phyloP scores from a whole-genome alignment of 2,113 vertebrate species.

The Benthochromis sp. region DNA sequence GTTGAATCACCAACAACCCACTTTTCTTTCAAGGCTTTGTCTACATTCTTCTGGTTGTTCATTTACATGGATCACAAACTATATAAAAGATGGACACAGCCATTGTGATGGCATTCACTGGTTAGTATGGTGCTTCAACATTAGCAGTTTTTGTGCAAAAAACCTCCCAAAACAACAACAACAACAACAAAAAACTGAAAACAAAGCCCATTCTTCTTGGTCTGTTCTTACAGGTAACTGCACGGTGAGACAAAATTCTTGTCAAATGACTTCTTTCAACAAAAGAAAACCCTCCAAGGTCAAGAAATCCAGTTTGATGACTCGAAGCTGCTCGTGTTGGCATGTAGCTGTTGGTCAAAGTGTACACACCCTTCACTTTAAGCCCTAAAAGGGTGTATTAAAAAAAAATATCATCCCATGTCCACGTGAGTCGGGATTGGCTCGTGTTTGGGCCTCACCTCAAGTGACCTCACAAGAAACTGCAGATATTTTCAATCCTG shows the following conservation, averaged over 20 bases:
- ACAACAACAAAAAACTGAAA: background rate
- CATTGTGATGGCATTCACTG: background rate
- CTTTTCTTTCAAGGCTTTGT: background rate
- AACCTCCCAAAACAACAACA: accelerated
- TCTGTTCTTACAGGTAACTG: background rate
- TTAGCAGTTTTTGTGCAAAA: background rate
- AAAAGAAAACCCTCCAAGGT: background rate
- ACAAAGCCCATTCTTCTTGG: background rate
- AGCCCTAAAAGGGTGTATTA: background rate
- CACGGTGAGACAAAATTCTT: background rate
- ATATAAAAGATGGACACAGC: background rate
- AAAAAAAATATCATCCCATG: background rate
- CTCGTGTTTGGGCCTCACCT: background rate
- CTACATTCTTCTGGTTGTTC: background rate
- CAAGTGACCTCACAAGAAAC: background rate
- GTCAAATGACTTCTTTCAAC: background rate
- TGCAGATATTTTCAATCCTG: background rate
- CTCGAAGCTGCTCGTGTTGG: background rate
- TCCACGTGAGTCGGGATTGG: background rate
- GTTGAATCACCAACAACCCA: background rate
- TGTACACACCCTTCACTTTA: background rate
- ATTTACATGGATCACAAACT: background rate
- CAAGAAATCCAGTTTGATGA: background rate
- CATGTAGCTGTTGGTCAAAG: background rate
- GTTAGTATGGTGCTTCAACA: background rate